A percentile compares a stretch with the other conserved stretches of the same genome.
These are phyloP conservation scores for Catagonus wagneri DNA, from an alignment of 2,113 vertebrate genomes.

Conservation along the genomic window DNA sequence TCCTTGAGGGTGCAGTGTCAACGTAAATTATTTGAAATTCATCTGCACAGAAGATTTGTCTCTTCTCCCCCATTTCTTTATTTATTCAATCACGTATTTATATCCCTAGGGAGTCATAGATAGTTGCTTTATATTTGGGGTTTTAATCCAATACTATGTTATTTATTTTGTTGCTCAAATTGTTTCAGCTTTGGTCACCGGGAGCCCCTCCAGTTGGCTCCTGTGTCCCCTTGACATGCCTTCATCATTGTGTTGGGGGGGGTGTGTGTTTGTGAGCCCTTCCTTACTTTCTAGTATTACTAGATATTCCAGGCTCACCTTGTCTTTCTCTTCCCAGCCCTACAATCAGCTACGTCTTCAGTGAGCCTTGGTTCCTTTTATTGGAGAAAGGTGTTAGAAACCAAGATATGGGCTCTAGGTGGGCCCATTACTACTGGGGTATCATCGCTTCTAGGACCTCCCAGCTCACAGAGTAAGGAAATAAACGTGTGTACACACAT, in stretches of 20 bases:
- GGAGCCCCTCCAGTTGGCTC: not conserved
- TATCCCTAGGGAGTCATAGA: not conserved
- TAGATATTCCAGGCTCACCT: not conserved
- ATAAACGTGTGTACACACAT: not conserved
- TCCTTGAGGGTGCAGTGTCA: not conserved
- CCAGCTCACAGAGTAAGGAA: constrained; percentile 26
- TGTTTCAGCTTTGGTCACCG: constrained; percentile 21
- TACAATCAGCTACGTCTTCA: not conserved
- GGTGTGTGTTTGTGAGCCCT: not conserved
- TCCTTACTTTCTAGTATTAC: constrained; percentile 24
- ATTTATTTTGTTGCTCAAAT: constrained; percentile 22
- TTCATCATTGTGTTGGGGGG: not conserved
- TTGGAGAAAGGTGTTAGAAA: constrained; percentile 29
- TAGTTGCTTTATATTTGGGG: not conserved
- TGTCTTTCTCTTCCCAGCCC: not conserved
- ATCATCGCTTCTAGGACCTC: not conserved
- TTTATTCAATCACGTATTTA: not conserved
- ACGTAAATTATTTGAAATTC: constrained; percentile 41
- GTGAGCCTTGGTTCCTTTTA: not conserved
- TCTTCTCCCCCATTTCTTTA: not conserved
- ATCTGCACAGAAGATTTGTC: not conserved
- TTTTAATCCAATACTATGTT: not conserved
- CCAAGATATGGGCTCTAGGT: not conserved
- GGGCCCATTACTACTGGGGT: not conserved
- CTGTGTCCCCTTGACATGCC: not conserved